Evolutionary conservation across 1,140 invertebrate genomes (phyloP).

Genomic region (Orchestia grillus): DNA sequence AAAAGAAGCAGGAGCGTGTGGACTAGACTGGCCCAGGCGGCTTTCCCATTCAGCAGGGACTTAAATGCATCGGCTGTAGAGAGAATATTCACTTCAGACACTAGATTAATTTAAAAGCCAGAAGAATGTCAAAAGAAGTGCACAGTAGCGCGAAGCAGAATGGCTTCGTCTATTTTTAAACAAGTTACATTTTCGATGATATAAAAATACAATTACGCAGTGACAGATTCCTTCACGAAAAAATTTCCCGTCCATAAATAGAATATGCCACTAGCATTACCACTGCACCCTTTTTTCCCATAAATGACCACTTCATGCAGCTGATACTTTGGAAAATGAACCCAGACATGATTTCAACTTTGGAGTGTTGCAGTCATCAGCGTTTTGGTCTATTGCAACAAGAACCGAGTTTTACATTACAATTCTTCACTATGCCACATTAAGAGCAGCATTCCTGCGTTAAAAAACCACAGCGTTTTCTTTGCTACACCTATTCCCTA

Average conservation of each 20-base stretch:
- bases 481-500: not conserved
- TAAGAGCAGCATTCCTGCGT: not conserved
- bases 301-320: not conserved
- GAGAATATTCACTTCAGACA: not conserved
- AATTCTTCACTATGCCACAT: not conserved
- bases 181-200: not conserved
- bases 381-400: not conserved
- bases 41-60: too few species aligned
- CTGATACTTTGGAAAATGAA: not conserved
- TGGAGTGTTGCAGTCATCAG: not conserved
- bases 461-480: not conserved
- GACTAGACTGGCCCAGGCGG: not conserved
- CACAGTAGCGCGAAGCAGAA: not conserved
- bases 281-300: not conserved
- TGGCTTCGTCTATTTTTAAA: not conserved
- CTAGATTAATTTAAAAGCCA: not conserved
- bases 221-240: not conserved
- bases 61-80: not conserved
- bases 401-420: not conserved
- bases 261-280: not conserved
- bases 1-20: not conserved
- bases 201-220: not conserved
- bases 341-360: not conserved
- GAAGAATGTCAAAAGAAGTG: not conserved
- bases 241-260: not conserved